Evolutionary conservation across 1,140 invertebrate genomes (phyloP).

Genomic region (Drosophila punjabiensis): DNA sequence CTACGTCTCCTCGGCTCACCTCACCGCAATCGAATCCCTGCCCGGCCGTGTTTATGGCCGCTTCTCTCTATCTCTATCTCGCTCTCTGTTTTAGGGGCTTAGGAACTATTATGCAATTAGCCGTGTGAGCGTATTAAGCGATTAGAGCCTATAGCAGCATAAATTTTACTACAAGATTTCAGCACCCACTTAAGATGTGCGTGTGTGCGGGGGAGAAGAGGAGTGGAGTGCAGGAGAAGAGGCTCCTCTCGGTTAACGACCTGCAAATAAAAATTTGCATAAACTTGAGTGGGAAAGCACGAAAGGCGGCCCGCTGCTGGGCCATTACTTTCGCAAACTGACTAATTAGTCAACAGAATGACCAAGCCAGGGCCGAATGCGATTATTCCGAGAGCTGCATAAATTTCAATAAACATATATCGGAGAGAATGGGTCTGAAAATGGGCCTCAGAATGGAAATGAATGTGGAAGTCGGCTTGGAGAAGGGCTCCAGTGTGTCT

Average conservation of each 20-base stretch:
- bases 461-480: conserved; percentile 1
- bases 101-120: conserved; percentile 80
- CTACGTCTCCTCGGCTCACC: not conserved
- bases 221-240: not conserved
- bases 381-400: conserved; percentile 60
- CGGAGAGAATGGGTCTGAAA: conserved; percentile 1
- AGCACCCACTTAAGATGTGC: conserved; percentile 70
- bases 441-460: not conserved
- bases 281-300: conserved; percentile 60
- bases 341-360: conserved; percentile 69
- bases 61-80: not conserved
- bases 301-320: conserved; percentile 24
- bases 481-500: conserved; percentile 67
- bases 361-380: conserved; percentile 23
- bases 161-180: conserved; percentile 71
- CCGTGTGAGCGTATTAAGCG: conserved; percentile 70
- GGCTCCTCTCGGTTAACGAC: conserved; percentile 67
- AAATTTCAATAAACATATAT: conserved; percentile 70
- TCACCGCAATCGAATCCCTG: conserved; percentile 9
- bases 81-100: conserved; percentile 26
- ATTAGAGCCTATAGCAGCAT: conserved; percentile 64
- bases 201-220: not conserved
- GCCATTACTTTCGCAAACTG: conserved; percentile 78
- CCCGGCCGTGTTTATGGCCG: conserved; percentile 22
- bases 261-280: conserved; percentile 79